Base-by-base conservation (phyloP, 2,888 invertebrate species). In the Anagyrus pseudococci region DNA sequence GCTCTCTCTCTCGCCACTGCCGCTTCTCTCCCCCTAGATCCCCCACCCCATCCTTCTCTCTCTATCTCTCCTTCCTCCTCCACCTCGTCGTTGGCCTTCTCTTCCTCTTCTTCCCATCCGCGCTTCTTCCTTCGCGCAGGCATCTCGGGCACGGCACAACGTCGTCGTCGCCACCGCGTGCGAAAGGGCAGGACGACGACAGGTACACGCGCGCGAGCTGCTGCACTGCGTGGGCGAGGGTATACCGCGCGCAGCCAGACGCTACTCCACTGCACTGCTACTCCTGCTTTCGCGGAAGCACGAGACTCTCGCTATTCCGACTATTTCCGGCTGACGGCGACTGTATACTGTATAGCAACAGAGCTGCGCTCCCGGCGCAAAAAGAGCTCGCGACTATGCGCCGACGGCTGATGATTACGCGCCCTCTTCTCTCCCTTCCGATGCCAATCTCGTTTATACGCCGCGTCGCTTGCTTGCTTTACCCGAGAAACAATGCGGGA, bases 171-270 rank as follows among this genome's bases (percentile, higher is more conserved):
- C 4, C 29, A 10, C 17, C 37, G 22, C 41, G 49, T 58, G 58
- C 49, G 58, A 58, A 58, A 58, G 56, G 54, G 60, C 62, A 33
- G 43, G 17, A 19, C 29, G 17, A 19, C 29, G 58, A 63, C 62
- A 62, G 58, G 62, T 62, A 58, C 53, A 58, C 41, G 47, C 22
- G 15, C n/a, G 7, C 19, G 44, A 20, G 22, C 15, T 43, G 7
- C 6, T 17, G 4, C 1, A 13, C 6, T 25, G 40, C 20, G 26
- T 23, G 43, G n/a, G 15, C 4, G 40, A 10, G n/a, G 33, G 8
- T 26, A 15, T 47, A 37, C 13, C 29, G 40, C 40, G 23, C 47
- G n/a, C n/a, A n/a, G n/a, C n/a, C n/a, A n/a, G n/a, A n/a, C n/a
- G n/a, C n/a, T n/a, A n/a, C n/a, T n/a, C n/a, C n/a, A n/a, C n/a